Evolutionary conservation across 2,888 invertebrate species (phyloP).

Genomic region (Matsumyia berberina): DNA sequence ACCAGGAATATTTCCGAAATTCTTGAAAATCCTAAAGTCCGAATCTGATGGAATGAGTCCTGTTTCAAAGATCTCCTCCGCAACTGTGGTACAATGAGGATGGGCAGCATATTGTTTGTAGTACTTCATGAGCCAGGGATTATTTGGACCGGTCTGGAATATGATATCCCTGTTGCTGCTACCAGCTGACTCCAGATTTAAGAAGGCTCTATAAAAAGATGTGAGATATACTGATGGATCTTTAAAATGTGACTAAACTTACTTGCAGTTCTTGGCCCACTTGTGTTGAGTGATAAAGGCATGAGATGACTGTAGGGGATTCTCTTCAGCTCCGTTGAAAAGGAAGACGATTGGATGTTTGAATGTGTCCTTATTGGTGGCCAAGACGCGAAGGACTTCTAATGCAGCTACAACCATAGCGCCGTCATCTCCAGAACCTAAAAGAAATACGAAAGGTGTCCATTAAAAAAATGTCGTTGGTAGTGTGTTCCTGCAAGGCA

Average conservation of each 20-base stretch:
- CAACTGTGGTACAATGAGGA: conserved; percentile 86
- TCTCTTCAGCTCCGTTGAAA: conserved; percentile 89
- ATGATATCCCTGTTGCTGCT: conserved; percentile 95
- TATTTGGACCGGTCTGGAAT: conserved; percentile 93
- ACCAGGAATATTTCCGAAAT: conserved; percentile 88
- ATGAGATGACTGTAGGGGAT: conserved; percentile 88
- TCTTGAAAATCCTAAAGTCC: conserved; percentile 88
- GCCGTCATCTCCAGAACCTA: conserved; percentile 89
- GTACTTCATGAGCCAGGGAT: conserved; percentile 87
- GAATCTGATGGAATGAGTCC: conserved; percentile 89
- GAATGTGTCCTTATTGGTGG: conserved; percentile 83
- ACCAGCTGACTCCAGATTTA: conserved; percentile 97
- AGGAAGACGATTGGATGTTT: conserved; percentile 87
- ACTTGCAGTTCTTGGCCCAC: conserved; percentile 90
- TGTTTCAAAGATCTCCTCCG: conserved; percentile 88
- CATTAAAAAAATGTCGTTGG: no score
- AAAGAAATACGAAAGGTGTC: neutral
- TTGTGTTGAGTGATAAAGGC: conserved; percentile 89
- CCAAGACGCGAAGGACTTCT: conserved; percentile 85
- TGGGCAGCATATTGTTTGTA: conserved; percentile 85
- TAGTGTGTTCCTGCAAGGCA: no score
- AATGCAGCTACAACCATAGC: conserved; percentile 87
- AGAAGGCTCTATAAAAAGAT: conserved; percentile 86
- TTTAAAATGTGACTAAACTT: neutral
- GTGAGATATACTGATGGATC: no score